Base-by-base conservation (phyloP, 2,113 vertebrate genomes). In the Colossoma macropomum region DNA sequence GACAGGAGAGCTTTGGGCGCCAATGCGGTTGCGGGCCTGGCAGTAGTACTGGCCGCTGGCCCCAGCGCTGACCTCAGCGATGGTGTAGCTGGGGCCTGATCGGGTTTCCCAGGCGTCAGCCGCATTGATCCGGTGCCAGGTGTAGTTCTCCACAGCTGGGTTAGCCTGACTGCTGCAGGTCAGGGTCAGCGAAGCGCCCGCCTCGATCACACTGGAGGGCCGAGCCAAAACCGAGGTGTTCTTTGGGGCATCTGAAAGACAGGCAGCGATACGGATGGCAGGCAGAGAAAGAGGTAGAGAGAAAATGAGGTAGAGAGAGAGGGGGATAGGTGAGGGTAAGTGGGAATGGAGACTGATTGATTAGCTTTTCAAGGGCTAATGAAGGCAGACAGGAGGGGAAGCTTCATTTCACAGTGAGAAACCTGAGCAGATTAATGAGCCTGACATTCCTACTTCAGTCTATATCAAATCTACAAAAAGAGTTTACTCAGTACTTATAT, bases 1-100 rank as follows among this genome's bases (percentile, higher is more conserved):
- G 45, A 94, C 87, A 3, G 94, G 92, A 65, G 94, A 95, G 86
- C 88, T 93, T 88, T 94, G 91, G 27, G 86, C 79, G 69, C 94
- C 94, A 3, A 95, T 92, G 70, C 91, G 91, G 75, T 95, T 95
- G 75, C 92, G 90, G 84, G 94, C 94, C 87, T 93, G 89, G 63
- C 94, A 95, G 90, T 94, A 95, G 89, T 95, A 95, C 91, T 91
- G 93, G 10, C 94, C 94, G 5, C 93, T 93, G 70, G 93, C 93
- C 77, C 91, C 85, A 0, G 92, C 85, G 66, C 93, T 87, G 38
- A 94, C 93, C 86, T 94, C 93, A 12, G 92, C 87, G 85, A 95
- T 92, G 82, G 92, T 93, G 90, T 92, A 95, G 88, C 90, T 90
- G 15, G 92, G 90, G 62, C 93, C 91, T 1, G 92, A 93, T 87